Conservation (phyloP, 2,797 vertebrate genomes). For the Luscinia megarhynchos region DNA sequence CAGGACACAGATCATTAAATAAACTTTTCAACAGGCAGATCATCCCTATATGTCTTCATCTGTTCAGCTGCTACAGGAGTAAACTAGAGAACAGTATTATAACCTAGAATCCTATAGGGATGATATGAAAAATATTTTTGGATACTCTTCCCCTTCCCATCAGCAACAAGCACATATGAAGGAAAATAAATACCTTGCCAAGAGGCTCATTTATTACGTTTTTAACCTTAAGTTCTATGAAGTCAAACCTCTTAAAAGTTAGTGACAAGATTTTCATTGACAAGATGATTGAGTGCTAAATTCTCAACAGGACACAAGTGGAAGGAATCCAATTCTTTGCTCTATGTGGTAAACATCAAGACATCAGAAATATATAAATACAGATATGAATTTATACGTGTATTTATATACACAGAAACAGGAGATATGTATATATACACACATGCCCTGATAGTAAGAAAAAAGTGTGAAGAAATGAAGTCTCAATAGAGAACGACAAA, state of each 20-base stretch:
- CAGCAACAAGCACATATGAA: not conserved
- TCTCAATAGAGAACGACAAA: not conserved
- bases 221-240: not conserved
- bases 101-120: not conserved
- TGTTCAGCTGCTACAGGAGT: not conserved
- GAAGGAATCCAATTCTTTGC: slow-evolving; percentile 12
- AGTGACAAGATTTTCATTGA: slow-evolving; percentile 6
- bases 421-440: not conserved
- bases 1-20: not conserved
- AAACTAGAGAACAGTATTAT: not conserved
- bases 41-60: not conserved
- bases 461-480: not conserved
- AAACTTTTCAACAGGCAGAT: not conserved
- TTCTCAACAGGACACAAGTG: slow-evolving; percentile 21
- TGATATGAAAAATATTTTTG: not conserved
- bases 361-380: not conserved
- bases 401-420: not conserved
- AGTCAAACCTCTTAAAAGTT: slow-evolving; percentile 15
- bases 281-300: slow-evolving; percentile 28
- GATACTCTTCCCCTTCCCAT: not conserved
- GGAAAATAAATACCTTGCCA: slow-evolving; percentile 12
- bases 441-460: not conserved
- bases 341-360: not conserved
- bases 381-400: not conserved
- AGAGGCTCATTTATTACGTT: not conserved